A percentile compares a stretch with the other conserved stretches of the same genome.
These are phyloP conservation scores for Caradrina kadenii DNA, from an alignment of 2,888 invertebrate genomes.

Conservation along the genomic window DNA sequence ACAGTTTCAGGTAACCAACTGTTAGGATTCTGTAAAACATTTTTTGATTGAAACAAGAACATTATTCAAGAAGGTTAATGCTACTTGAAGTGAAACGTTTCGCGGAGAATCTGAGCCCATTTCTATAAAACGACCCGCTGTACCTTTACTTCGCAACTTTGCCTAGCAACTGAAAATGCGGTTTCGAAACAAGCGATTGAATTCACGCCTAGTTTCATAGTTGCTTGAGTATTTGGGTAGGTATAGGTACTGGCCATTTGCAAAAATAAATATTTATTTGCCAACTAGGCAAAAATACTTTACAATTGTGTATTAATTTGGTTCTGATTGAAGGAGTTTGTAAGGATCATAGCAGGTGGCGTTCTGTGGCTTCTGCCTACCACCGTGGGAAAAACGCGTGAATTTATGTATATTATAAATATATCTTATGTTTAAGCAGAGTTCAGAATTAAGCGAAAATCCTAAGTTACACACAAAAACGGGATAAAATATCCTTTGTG, in stretches of 20 bases:
- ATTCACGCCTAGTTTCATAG: not conserved
- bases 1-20: not conserved
- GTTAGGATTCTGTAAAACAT: not conserved
- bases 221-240: not conserved
- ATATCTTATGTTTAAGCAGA: no score
- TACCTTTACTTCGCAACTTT: constrained; percentile 52
- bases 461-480: no score
- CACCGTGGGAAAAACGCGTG: no score
- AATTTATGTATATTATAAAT: no score
- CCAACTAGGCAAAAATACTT: no score
- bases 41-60: constrained; percentile 16
- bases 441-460: no score
- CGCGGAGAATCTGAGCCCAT: constrained; percentile 40
- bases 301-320: no score
- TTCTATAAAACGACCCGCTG: constrained; percentile 47
- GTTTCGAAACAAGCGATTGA: constrained; percentile 41
- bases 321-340: no score
- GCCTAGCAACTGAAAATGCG: constrained; percentile 43
- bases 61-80: constrained; percentile 9
- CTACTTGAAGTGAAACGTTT: constrained; percentile 28
- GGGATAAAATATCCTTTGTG: no score
- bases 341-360: no score
- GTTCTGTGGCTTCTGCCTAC: no score
- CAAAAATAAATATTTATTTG: constrained; percentile 1
- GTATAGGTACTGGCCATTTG: not conserved